phyloP scores from a whole-genome alignment of 2,888 invertebrate genomes.

The Liposcelis brunnea region DNA sequence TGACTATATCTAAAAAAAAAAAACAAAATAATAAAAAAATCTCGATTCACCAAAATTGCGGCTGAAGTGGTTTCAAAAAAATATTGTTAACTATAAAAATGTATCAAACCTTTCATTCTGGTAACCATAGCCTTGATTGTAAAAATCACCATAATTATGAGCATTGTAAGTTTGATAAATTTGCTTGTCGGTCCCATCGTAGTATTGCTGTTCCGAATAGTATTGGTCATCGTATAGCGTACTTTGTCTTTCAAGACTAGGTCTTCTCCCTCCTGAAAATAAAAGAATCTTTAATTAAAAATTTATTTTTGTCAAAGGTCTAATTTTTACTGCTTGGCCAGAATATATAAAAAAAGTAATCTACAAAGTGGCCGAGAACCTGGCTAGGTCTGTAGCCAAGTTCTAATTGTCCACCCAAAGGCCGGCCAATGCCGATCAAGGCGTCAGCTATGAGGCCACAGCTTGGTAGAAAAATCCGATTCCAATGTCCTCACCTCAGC shows the following conservation, averaged over 20 bases:
- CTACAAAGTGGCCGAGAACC: too few species aligned
- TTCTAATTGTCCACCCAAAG: too few species aligned
- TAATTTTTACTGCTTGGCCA: conserved; percentile 12
- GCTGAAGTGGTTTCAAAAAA: neutral
- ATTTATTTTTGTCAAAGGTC: conserved; percentile 3
- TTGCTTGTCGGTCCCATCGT: conserved; percentile 17
- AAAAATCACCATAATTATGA: conserved; percentile 36
- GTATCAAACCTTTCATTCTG: conserved; percentile 31
- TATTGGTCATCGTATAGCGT: conserved; percentile 59
- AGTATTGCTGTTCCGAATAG: conserved; percentile 31
- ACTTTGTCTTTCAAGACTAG: conserved; percentile 63
- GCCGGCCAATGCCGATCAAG: too few species aligned
- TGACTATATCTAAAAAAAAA: conserved; percentile 31
- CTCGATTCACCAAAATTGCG: neutral
- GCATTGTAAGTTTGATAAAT: conserved; percentile 7
- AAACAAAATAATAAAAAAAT: conserved; percentile 1
- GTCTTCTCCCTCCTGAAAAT: conserved; percentile 33
- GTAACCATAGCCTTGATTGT: conserved; percentile 44
- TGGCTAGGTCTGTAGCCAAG: too few species aligned
- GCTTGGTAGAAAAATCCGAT: too few species aligned
- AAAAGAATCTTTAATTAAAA: conserved; percentile 1
- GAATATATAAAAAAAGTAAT: too few species aligned
- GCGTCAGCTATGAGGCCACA: too few species aligned
- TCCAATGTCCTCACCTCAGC: too few species aligned
- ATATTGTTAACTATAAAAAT: neutral